Evolutionary conservation across 2,113 vertebrate species (phyloP), one percentile per base, ranked within the genome.

Genomic region (Psephotus haematonotus): DNA sequence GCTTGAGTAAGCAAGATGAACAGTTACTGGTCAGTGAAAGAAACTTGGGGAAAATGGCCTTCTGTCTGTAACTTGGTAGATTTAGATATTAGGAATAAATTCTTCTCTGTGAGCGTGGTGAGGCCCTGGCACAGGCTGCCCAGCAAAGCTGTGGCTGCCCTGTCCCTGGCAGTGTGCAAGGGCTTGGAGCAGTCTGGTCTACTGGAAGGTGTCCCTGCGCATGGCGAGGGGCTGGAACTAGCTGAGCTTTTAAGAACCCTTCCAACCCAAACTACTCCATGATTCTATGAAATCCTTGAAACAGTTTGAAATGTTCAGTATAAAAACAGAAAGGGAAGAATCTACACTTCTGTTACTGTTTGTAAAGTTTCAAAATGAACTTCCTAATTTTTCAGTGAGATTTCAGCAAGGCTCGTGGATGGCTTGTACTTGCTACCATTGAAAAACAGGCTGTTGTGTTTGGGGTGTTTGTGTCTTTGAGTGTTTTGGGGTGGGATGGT

Each of bases 301-400:
- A 59, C 57, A 3, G 3, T 17, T 57, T 57, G 55, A 57, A 57
- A 0, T 20, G 10, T 62, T 71, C 22, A 15, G 8, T 15, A 2
- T 24, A 17, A 55, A 64, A 72, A 47, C 29, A 7, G 1, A 49
- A 49, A 63, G 17, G 10, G 17, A 20, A 18, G 53, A 72, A 24
- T 50, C 35, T 39, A 3, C 0, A 0, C 10, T 74, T 37, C 15
- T 35, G 9, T 84, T n/a, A 11, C 9, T 43, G 17, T 35, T 43
- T 6, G 17, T 37, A 43, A 78, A 62, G 25, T 47, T 80, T 25
- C 31, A 57, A 57, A 57, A 57, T 2, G 13, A 33, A 14, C 31
- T n/a, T 59, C 25, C 23, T 74, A 3, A 3, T 46, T 67, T 92
- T 39, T 46, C 13, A 65, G 24, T 17, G 43, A 6, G 2, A 24